Percentiles rank a stretch among this genome's conserved stretches.
phyloP scores from a whole-genome alignment of 2,888 invertebrate genomes.

The Tanytarsus gracilentus region DNA sequence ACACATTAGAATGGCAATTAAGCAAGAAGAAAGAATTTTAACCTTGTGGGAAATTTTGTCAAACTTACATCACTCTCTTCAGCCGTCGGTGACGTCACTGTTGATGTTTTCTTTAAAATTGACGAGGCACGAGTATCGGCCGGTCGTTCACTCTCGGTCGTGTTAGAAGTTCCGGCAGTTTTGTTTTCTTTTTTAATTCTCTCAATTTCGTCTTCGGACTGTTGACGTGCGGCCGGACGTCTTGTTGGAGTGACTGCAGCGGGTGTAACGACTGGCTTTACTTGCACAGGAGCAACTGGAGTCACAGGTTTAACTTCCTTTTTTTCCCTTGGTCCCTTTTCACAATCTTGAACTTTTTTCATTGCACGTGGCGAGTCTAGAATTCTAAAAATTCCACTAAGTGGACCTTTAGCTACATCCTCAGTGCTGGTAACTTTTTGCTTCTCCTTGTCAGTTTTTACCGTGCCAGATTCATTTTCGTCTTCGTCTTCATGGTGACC shows the following conservation, averaged over 20 bases:
- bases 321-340: constrained; percentile 54
- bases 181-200: constrained; percentile 82
- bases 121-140: constrained; percentile 40
- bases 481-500: constrained; percentile 64
- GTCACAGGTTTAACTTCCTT: constrained; percentile 66
- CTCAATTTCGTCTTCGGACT: constrained; percentile 82
- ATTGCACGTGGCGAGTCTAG: constrained; percentile 83
- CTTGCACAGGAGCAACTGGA: constrained; percentile 50
- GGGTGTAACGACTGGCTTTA: constrained; percentile 45
- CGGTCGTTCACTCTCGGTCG: constrained; percentile 50
- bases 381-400: constrained; percentile 81
- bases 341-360: constrained; percentile 76
- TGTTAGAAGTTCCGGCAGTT: constrained; percentile 47
- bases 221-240: constrained; percentile 61
- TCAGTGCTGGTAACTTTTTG: constrained; percentile 71
- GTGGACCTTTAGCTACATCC: constrained; percentile 74
- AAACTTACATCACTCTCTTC: constrained; percentile 69
- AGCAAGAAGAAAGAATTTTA: not conserved
- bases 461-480: constrained; percentile 50
- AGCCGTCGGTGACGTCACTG: constrained; percentile 53
- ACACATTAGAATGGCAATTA: constrained; percentile 8
- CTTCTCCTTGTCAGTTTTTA: constrained; percentile 32
- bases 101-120: constrained; percentile 37
- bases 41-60: constrained; percentile 5
- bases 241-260: constrained; percentile 44